Percentiles rank a stretch among this genome's conserved stretches.
Conservation (phyloP, 1,140 invertebrate genomes). For the fruit fly (Drosophila melanogaster) region Release_6_plus_ISO1_MT NT_033779.5:18672001-18672500, state of each 20-base stretch:
- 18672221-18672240: slow-evolving; percentile 30
- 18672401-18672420: too few species aligned
- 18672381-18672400: not conserved
- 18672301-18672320: too few species aligned
- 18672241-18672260: slow-evolving; percentile 47
- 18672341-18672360: slow-evolving; percentile 1
- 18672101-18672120: slow-evolving; percentile 19
- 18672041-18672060: slow-evolving; percentile 31
- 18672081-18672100: not conserved
- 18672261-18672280: slow-evolving; percentile 56
- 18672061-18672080: slow-evolving; percentile 38
- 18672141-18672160: not conserved
- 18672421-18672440: not conserved
- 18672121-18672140: slow-evolving; percentile 1
- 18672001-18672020: slow-evolving; percentile 23
- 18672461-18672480: slow-evolving; percentile 26
- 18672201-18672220: slow-evolving; percentile 19
- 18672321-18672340: too few species aligned
- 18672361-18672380: not conserved
- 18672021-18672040: slow-evolving; percentile 25
- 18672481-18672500: slow-evolving; percentile 19
- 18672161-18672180: not conserved
- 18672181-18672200: slow-evolving; percentile 10
- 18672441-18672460: not conserved
- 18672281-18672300: slow-evolving; percentile 10